Base-by-base conservation (phyloP, 2,888 invertebrate genomes). In the Andrena dorsata region DNA sequence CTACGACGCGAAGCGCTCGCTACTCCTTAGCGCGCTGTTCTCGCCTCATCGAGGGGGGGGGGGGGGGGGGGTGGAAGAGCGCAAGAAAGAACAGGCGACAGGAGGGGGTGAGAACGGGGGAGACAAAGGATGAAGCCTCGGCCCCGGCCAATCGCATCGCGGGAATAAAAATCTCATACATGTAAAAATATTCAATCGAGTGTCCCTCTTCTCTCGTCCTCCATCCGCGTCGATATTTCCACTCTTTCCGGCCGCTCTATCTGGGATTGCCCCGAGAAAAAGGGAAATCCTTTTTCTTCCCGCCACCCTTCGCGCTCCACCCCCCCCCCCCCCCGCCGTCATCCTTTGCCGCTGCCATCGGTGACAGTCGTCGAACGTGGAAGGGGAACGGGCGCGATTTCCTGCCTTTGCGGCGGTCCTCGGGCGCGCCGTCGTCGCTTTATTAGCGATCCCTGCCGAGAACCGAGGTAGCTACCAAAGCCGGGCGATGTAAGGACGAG, bases 101-200 rank as follows among this genome's bases (percentile, higher is more conserved):
- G 32, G 30, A 47, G 16, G 23, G 53, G 68, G 3, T 6, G 53
- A 7, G 56, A 58, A 51, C 60, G 20, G 70, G 63, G 64, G 35
- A 73, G 77, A 84, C 75, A 85, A 82, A 77, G 78, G 63, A 81
- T 35, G 70, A 85, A 85, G 70, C 76, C 16, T 58, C 66, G 60
- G 41, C 16, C 74, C 64, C 73, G 80, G 72, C 87, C 84, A 88
- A 88, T 88, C 81, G 85, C 86, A 75, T 80, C 76, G 75, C 82
- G 80, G 78, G 87, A 87, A 87, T 89, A 90, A 89, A 90, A 92
- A 92, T 92, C 91, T 92, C 92, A 92, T 91, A 89, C 90, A 92
- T 92, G 92, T 89, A 88, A 91, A 92, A 90, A 92, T 92, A 92
- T 92, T 92, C 91, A 90, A 92, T 92, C 89, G 88, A 88, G 85